These are phyloP conservation scores for Aplodontia rufa DNA, from an alignment of 2,113 vertebrate species.

Conservation along the genomic window DNA sequence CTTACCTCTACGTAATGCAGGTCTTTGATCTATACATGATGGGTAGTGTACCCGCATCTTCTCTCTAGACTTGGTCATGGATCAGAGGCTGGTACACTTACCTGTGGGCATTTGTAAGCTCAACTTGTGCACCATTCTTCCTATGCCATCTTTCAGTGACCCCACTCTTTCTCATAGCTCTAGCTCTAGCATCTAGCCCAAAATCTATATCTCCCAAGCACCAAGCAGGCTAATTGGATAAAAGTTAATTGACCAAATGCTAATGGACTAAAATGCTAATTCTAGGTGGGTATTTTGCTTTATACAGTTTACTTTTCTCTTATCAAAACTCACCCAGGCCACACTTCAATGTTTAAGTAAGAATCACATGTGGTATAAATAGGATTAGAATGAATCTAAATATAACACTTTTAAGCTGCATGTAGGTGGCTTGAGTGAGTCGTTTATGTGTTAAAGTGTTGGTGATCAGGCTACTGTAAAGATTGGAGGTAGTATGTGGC, in stretches of 20 bases:
- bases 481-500: background rate
- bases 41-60: background rate
- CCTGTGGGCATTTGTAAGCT: background rate
- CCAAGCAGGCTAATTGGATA: background rate
- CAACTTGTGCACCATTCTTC: background rate
- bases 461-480: background rate
- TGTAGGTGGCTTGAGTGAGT: background rate
- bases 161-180: background rate
- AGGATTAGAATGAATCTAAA: background rate
- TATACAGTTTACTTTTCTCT: background rate
- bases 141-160: fast-evolving
- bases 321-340: background rate
- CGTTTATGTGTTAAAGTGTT: background rate
- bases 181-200: background rate
- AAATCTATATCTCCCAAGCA: background rate
- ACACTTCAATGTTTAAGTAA: background rate
- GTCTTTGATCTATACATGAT: background rate
- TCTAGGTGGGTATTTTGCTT: background rate
- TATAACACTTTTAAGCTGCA: background rate
- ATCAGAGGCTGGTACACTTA: background rate
- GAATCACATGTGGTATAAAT: background rate
- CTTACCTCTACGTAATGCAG: background rate
- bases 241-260: too few relatives aligned
- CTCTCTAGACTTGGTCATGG: too few relatives aligned
- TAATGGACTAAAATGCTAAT: background rate